phyloP scores from a whole-genome alignment of 1,140 invertebrate species.

The Arion vulgaris region DNA sequence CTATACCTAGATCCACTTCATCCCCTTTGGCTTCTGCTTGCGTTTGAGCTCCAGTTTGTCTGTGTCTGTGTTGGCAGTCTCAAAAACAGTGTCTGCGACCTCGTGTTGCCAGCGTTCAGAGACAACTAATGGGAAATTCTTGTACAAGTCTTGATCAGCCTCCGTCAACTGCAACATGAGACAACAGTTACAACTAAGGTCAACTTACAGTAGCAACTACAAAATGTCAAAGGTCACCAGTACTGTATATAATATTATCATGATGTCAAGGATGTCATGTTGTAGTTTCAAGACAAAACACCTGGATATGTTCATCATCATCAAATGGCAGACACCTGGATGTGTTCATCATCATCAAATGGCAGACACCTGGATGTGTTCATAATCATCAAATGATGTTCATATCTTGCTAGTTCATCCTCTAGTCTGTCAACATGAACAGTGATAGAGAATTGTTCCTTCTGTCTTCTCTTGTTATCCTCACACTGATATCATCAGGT shows the following conservation, averaged over 20 bases:
- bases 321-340: too few relatives aligned
- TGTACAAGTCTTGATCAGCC: slow-evolving; percentile 97
- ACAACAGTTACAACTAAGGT: not conserved
- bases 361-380: too few relatives aligned
- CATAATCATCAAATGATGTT: too few relatives aligned
- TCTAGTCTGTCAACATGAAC: too few relatives aligned
- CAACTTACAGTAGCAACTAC: not conserved
- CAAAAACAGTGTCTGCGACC: slow-evolving; percentile 99
- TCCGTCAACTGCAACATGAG: slow-evolving; percentile 91
- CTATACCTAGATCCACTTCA: slow-evolving; percentile 93
- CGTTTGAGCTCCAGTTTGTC: slow-evolving; percentile 97
- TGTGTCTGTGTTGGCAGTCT: slow-evolving; percentile 96
- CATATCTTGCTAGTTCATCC: too few relatives aligned
- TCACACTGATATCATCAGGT: too few relatives aligned
- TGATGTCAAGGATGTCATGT: too few relatives aligned
- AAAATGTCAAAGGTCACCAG: not conserved
- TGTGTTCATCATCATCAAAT: too few relatives aligned
- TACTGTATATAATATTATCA: not conserved
- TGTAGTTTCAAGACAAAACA: too few relatives aligned
- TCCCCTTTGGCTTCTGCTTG: slow-evolving; percentile 94
- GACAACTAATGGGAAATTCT: slow-evolving; percentile 98
- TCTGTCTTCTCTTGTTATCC: too few relatives aligned
- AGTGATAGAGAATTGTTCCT: too few relatives aligned
- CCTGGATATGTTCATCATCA: too few relatives aligned
- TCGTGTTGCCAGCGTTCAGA: slow-evolving; percentile 99